Base-by-base conservation (phyloP, 2,113 vertebrate species). In the Edolisoma coerulescens region DNA sequence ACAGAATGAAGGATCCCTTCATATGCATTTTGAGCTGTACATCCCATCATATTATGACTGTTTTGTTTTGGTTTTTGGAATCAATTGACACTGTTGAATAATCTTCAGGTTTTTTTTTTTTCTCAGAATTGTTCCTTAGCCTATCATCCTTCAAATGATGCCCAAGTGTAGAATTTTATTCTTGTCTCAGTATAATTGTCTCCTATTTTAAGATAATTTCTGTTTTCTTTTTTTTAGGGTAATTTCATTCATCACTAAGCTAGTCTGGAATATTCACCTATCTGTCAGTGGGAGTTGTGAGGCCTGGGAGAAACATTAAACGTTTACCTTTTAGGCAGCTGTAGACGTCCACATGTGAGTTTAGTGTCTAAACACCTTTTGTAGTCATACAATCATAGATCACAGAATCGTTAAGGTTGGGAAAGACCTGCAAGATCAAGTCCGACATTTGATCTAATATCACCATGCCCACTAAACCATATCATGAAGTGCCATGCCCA, bases 401-500 rank as follows among this genome's bases (percentile, higher is more conserved):
- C 69, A 65, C 44, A 65, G 37, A 52, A 67, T 52, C 23, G 26
- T 60, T 39, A 30, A 39, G 19, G 9, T 15, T 67, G 45, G 33
- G 45, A 53, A 53, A n/a, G 45, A 45, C 28, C 39, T 65, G 32
- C 28, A 74, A 52, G 45, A 30, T 28, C 35, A 57, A 67, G 60
- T 74, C 33, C 27, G 68, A 12, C 11, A 33, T 81, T 52, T 45
- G 44, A 21, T 44, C 20, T 82, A n/a, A 8, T 67, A 52, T 14
- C 9, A 39, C 39, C 9, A n/a, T 82, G 16, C 10, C 16, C 60
- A n/a, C n/a, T 67, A 45, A 82, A n/a, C 7, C 23, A 10, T n/a
- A n/a, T n/a, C 4, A 50, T 0, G 0, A 59, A 75, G 16, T 37
- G 37, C 22, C 16, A 8, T 15, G 37, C 24, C 13, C 9, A 37